phyloP scores from a whole-genome alignment of 1,140 invertebrate species.

The Cherax quadricarinatus region DNA sequence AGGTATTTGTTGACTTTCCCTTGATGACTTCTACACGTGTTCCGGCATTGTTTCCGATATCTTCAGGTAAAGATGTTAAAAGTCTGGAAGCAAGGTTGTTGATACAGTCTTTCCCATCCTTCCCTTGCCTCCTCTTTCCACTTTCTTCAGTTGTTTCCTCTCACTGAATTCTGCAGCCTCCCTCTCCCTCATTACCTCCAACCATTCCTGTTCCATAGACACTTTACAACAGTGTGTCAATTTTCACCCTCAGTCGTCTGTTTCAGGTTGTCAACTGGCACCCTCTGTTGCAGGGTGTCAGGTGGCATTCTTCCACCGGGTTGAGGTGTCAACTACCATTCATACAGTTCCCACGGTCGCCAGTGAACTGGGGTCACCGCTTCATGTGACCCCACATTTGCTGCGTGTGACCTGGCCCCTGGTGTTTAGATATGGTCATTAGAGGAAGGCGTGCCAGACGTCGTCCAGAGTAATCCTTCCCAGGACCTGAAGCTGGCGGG shows the following conservation, averaged over 20 bases:
- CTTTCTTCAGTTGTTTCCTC: not conserved
- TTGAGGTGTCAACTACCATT: not conserved
- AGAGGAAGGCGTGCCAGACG: not conserved
- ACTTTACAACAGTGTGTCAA: not conserved
- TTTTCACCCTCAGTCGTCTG: not conserved
- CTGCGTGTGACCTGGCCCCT: not conserved
- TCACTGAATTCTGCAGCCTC: not conserved
- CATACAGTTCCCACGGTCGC: constrained; percentile 26
- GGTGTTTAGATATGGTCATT: constrained; percentile 20
- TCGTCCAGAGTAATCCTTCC: no score
- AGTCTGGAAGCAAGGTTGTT: no score
- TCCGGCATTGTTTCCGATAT: no score
- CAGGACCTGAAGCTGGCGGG: no score
- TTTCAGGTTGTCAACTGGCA: not conserved
- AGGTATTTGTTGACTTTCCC: no score
- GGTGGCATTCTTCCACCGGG: no score
- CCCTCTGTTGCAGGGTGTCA: not conserved
- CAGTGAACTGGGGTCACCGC: not conserved
- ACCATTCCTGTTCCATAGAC: not conserved
- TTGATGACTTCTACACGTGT: no score
- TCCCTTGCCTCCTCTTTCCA: not conserved
- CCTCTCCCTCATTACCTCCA: not conserved
- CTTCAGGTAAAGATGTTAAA: no score
- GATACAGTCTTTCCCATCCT: not conserved
- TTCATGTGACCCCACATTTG: not conserved